phyloP scores from a whole-genome alignment of 2,113 vertebrate species.

The Centrocercus urophasianus region DNA sequence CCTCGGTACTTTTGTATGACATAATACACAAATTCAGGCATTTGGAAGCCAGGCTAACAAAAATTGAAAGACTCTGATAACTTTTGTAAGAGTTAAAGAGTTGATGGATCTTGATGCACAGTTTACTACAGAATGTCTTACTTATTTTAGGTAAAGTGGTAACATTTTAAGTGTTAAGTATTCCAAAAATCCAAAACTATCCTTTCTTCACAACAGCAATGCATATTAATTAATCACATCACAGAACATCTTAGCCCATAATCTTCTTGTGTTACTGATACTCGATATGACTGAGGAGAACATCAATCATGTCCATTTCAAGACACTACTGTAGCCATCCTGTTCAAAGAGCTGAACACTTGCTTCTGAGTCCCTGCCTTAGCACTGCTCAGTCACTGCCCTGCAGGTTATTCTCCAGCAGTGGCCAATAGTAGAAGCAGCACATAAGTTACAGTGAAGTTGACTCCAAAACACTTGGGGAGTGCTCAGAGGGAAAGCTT shows the following conservation, averaged over 20 bases:
- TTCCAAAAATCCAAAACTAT: neutral
- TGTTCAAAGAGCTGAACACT: neutral
- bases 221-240: neutral
- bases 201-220: neutral
- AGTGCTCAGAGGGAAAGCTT: neutral
- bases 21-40: neutral
- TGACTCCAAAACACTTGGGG: neutral
- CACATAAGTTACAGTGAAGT: neutral
- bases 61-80: neutral
- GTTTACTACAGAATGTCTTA: neutral
- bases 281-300: accelerated
- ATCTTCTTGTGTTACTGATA: neutral
- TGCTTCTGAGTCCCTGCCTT: neutral
- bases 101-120: neutral
- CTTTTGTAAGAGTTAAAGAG: neutral
- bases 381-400: neutral
- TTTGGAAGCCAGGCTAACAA: neutral
- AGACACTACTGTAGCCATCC: neutral
- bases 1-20: neutral
- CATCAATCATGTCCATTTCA: neutral
- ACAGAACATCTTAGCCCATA: neutral
- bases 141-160: neutral
- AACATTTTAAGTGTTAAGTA: neutral
- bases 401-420: neutral
- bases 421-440: neutral